A percentile compares a stretch with the other conserved stretches of the same genome.
Conservation (phyloP, 2,113 vertebrate species). For the Nestor notabilis region DNA sequence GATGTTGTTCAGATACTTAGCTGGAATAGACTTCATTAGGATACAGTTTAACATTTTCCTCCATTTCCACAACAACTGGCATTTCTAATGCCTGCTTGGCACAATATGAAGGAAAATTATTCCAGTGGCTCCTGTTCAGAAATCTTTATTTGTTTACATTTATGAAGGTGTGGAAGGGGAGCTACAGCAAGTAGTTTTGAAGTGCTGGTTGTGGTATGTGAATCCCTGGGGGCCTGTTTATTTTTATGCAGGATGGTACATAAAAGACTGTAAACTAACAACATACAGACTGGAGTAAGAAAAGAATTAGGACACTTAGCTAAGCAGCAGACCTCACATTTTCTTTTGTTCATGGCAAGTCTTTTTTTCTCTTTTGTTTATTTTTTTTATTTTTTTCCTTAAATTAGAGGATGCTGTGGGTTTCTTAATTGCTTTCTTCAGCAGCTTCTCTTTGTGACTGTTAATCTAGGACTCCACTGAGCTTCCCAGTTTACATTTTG, state of each 20-base stretch:
- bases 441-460: not conserved
- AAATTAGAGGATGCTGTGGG: not conserved
- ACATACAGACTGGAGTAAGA: not conserved
- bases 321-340: not conserved
- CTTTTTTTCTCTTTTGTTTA: too few relatives aligned
- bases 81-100: not conserved
- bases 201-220: not conserved
- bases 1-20: not conserved
- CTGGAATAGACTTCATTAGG: not conserved
- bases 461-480: not conserved
- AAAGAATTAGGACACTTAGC: not conserved
- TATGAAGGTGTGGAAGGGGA: slow-evolving; percentile 20
- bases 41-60: not conserved
- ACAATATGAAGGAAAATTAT: not conserved
- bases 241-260: not conserved
- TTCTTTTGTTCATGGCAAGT: not conserved
- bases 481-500: not conserved
- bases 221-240: not conserved
- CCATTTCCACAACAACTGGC: not conserved
- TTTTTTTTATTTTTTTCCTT: not conserved
- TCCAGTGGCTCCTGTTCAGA: not conserved
- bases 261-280: not conserved
- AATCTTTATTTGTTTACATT: not conserved
- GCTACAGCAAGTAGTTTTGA: not conserved
- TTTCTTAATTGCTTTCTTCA: slow-evolving; percentile 9